phyloP scores from a whole-genome alignment of 2,113 vertebrate species.

The Leiothrix lutea region DNA sequence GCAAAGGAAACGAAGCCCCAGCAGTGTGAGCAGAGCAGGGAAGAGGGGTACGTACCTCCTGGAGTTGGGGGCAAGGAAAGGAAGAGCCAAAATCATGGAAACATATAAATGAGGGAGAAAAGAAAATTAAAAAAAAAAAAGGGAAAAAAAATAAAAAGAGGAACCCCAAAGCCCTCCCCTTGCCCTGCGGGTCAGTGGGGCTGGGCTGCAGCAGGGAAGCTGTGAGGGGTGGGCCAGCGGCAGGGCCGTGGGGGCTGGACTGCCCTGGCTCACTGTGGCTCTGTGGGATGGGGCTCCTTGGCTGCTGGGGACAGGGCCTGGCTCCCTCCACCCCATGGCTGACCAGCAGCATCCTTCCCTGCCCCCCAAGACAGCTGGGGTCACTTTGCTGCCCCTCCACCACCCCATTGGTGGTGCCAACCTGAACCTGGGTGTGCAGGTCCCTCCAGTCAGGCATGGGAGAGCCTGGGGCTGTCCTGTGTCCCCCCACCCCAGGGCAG shows the following conservation, averaged over 20 bases:
- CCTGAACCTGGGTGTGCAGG: background rate
- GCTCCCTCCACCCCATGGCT: background rate
- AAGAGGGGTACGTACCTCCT: constrained; percentile 96
- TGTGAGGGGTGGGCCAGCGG: background rate
- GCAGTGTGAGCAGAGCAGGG: constrained; percentile 82
- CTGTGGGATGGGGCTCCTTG: background rate
- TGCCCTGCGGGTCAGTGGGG: background rate
- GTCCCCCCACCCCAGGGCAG: background rate
- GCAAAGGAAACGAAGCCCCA: constrained; percentile 75
- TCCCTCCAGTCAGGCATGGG: background rate
- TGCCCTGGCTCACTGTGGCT: constrained; percentile 53
- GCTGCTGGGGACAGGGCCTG: background rate
- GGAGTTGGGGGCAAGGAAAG: constrained; percentile 87
- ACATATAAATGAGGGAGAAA: constrained; percentile 91
- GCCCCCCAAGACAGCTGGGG: background rate
- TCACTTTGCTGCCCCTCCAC: background rate
- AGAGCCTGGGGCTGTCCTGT: background rate
- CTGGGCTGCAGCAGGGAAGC: background rate
- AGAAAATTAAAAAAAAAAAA: constrained; percentile 87
- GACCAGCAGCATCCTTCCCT: background rate
- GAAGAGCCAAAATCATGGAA: constrained; percentile 97
- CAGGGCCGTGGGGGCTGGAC: background rate
- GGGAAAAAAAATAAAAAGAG: background rate
- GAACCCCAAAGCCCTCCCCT: constrained; percentile 52
- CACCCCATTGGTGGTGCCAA: background rate